These are phyloP conservation scores for Holothuria glaberrima DNA, from an alignment of 35 echinoderm and acorn worm species.

Conservation along the genomic window DNA sequence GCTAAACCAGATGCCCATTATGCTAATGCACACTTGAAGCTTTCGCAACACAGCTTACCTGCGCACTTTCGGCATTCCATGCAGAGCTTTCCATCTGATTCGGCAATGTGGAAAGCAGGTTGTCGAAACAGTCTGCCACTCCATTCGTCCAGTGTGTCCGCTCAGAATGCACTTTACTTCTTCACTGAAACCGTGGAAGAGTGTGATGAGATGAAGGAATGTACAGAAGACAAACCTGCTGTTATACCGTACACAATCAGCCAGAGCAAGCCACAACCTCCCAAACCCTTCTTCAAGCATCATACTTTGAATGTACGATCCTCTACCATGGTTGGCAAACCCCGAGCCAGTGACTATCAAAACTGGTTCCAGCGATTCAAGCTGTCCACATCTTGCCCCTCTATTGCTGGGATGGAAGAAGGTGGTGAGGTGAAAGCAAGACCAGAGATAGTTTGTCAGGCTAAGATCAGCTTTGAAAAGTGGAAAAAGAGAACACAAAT, in stretches of 20 bases:
- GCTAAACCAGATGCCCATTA: conserved; percentile 22
- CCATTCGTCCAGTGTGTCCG: conserved; percentile 16
- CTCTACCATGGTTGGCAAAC: conserved; percentile 17
- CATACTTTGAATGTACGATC: conserved; percentile 22
- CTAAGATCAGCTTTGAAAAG: not conserved
- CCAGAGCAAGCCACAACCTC: not conserved
- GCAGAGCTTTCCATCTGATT: conserved; percentile 21
- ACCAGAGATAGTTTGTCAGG: not conserved
- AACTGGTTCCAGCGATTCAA: conserved; percentile 43
- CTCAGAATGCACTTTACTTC: conserved; percentile 47
- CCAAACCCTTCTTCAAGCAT: not conserved
- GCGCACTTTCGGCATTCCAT: not conserved
- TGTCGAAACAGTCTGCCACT: conserved; percentile 7
- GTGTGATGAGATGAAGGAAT: too few relatives aligned
- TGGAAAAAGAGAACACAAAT: not conserved
- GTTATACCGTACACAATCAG: too few relatives aligned
- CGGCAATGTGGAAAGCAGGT: conserved; percentile 2
- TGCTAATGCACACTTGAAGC: conserved; percentile 22
- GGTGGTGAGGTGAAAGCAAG: not conserved
- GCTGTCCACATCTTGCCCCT: conserved; percentile 9
- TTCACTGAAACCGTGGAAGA: conserved; percentile 17
- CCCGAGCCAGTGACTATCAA: conserved; percentile 32
- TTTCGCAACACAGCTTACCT: conserved; percentile 13
- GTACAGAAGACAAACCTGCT: too few relatives aligned
- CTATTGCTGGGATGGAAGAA: conserved; percentile 33